phyloP scores from a whole-genome alignment of 2,797 vertebrate species.

The Rousettus madagascariensis region DNA sequence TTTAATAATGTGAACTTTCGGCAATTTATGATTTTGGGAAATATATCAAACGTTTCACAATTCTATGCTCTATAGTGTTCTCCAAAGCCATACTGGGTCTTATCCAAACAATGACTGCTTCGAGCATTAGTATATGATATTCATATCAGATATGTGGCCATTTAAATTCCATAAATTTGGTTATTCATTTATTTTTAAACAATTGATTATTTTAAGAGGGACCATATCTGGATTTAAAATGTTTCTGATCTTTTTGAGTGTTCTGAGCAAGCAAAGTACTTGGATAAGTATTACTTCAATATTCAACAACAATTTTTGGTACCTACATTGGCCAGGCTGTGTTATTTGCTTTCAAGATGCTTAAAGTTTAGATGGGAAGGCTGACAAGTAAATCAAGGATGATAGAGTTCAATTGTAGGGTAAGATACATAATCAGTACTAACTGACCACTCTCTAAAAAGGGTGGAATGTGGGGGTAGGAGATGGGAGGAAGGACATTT shows the following conservation, averaged over 20 bases:
- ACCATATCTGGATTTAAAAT: conserved; percentile 32
- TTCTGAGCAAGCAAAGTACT: neutral
- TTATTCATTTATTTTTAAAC: conserved; percentile 1
- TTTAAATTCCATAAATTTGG: conserved; percentile 16
- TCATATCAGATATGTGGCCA: neutral
- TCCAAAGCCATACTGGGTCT: neutral
- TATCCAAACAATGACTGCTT: conserved; percentile 14
- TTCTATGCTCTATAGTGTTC: neutral
- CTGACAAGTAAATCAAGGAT: conserved; percentile 37
- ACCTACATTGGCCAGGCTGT: neutral
- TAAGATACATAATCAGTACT: neutral
- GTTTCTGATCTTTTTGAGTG: conserved; percentile 12
- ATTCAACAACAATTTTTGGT: conserved; percentile 29
- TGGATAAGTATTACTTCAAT: neutral
- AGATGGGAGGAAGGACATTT: neutral
- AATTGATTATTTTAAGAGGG: conserved; percentile 41
- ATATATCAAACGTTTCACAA: conserved; percentile 32
- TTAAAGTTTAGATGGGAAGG: neutral
- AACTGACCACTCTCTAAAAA: neutral
- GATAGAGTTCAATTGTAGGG: neutral
- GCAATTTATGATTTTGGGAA: conserved; percentile 36
- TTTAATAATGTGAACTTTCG: conserved; percentile 36
- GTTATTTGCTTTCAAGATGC: neutral
- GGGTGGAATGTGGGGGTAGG: neutral
- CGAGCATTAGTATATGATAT: neutral